Percentiles rank a stretch among this genome's conserved stretches.
Conservation (phyloP, 2,888 invertebrate genomes). For the Callyntrura guangdongensis region DNA sequence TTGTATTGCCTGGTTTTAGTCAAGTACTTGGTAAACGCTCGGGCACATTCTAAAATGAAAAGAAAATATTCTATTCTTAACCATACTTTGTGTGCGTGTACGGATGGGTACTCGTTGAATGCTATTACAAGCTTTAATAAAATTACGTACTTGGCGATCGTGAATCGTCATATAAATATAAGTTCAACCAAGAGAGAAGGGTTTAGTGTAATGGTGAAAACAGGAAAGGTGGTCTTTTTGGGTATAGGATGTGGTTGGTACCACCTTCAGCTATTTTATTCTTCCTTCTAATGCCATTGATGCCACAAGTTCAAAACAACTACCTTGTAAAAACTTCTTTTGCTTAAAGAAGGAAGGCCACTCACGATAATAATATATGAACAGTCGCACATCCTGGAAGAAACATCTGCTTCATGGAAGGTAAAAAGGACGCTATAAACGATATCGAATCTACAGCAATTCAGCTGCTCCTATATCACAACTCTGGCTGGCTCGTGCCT, state of each 20-base stretch:
- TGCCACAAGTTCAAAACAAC: conserved; percentile 39
- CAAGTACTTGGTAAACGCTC: background rate
- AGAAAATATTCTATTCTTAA: conserved; percentile 34
- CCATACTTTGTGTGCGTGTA: background rate
- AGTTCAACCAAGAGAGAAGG: conserved; percentile 60
- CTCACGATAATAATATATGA: background rate
- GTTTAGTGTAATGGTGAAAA: conserved; percentile 28
- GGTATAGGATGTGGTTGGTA: background rate
- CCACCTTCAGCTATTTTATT: conserved; percentile 41
- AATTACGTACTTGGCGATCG: conserved; percentile 13
- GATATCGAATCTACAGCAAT: conserved; percentile 58
- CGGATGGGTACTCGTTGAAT: background rate
- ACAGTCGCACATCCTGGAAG: conserved; percentile 6
- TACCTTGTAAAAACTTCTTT: conserved; percentile 26
- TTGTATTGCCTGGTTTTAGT: conserved; percentile 59
- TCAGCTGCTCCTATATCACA: conserved; percentile 63
- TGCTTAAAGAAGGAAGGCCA: background rate
- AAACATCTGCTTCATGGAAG: conserved; percentile 70
- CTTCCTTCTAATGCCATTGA: background rate
- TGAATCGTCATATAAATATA: conserved; percentile 35
- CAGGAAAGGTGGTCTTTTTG: conserved; percentile 55
- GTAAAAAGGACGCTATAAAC: conserved; percentile 66
- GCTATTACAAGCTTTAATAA: conserved; percentile 9
- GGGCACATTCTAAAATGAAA: conserved; percentile 14
- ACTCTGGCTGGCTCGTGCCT: conserved; percentile 76